Percentiles rank a stretch among this genome's conserved stretches.
Evolutionary conservation across 2,888 invertebrate genomes (phyloP).

Genomic region (Celastrina argiolus): DNA sequence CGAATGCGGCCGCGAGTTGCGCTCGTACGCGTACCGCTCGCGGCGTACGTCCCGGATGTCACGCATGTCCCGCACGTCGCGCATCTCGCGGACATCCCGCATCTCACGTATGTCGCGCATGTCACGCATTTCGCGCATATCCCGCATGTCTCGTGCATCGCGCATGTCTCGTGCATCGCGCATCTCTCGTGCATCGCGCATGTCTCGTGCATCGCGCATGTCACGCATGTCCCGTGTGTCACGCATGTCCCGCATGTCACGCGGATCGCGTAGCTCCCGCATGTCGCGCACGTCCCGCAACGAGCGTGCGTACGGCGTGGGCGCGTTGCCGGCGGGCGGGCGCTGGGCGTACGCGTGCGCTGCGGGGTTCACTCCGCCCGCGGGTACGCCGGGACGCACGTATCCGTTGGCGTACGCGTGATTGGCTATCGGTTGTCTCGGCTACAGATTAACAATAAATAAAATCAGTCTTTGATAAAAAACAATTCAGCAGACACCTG

Average conservation of each 20-base stretch:
- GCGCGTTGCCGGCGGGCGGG: constrained; percentile 32
- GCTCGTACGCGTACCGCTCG: constrained; percentile 23
- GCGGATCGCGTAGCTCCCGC: constrained; percentile 34
- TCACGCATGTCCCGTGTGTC: constrained; percentile 34
- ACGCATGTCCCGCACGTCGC: constrained; percentile 33
- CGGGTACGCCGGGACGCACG: constrained; percentile 41
- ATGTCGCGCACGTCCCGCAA: constrained; percentile 34
- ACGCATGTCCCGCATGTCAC: constrained; percentile 31
- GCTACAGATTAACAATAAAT: constrained; percentile 33
- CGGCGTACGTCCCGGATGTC: constrained; percentile 28
- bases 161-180: constrained; percentile 55
- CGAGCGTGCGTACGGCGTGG: constrained; percentile 26
- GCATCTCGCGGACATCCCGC: no score
- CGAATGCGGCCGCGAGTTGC: constrained; percentile 35
- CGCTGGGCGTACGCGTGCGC: constrained; percentile 29
- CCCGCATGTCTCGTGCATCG: constrained; percentile 34
- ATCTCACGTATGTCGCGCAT: constrained; percentile 46
- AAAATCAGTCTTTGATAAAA: no score
- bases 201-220: constrained; percentile 20
- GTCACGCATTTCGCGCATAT: constrained; percentile 27
- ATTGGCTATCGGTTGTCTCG: constrained; percentile 42
- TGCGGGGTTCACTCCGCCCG: constrained; percentile 25
- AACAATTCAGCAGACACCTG: no score
- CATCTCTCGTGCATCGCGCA: constrained; percentile 28
- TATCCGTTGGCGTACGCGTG: constrained; percentile 53